Evolutionary conservation across 2,797 vertebrate genomes (phyloP).

Genomic region (Enteromius mattozi): DNA sequence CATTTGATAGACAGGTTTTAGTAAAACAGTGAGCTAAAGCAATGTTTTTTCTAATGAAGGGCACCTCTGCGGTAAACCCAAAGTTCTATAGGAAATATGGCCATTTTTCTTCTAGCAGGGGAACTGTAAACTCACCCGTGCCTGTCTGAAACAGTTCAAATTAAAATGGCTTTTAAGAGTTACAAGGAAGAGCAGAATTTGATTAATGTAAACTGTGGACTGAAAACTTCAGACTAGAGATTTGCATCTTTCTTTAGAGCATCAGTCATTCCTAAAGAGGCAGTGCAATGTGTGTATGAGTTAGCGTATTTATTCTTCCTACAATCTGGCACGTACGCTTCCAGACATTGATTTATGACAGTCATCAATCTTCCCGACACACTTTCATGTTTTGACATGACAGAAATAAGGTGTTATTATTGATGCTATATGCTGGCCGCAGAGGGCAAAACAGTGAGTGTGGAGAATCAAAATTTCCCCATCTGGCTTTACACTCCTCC

Average conservation of each 20-base stretch:
- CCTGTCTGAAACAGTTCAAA: constrained; percentile 20
- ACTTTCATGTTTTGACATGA: constrained; percentile 60
- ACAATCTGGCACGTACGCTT: constrained; percentile 43
- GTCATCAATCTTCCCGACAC: constrained; percentile 59
- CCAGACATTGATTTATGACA: constrained; percentile 62
- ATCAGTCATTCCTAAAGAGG: background rate
- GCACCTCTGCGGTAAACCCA: background rate
- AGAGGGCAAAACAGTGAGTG: constrained; percentile 41
- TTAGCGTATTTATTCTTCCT: constrained; percentile 46
- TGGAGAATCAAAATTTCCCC: constrained; percentile 40
- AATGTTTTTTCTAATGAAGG: background rate
- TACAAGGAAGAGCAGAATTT: constrained; percentile 39
- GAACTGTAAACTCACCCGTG: constrained; percentile 28
- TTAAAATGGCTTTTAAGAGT: constrained; percentile 41
- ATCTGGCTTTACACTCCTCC: constrained; percentile 11
- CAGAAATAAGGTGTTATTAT: constrained; percentile 60
- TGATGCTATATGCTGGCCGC: constrained; percentile 48
- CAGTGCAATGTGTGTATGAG: constrained; percentile 21
- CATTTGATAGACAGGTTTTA: background rate
- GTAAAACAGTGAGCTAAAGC: background rate
- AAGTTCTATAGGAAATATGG: background rate
- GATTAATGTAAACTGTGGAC: constrained; percentile 48
- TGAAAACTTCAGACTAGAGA: constrained; percentile 25
- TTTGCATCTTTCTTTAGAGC: constrained; percentile 15
- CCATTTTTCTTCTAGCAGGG: background rate